Evolutionary conservation across 1,140 invertebrate genomes (phyloP), one percentile per base, ranked within the genome.

Genomic region (Steinernema feltiae): DNA sequence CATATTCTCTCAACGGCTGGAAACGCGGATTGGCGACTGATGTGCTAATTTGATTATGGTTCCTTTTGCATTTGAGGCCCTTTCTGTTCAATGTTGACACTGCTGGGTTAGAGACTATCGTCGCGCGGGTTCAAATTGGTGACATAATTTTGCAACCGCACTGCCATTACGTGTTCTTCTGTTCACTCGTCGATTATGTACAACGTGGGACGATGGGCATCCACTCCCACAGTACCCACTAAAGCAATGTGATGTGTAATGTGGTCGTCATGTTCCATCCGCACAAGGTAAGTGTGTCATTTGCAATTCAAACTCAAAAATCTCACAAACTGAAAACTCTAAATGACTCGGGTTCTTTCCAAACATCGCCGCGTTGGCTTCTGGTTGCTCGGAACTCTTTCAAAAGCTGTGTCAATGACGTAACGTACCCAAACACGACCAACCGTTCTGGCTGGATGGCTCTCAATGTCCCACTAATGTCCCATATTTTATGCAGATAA

Each of bases 361-460:
- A 63, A 7, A 63, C 53, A 15, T 27, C 24, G 3, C 53, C 53
- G n/a, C 41, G n/a, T 27, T 12, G 24, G 24, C 53, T 17, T 27
- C 53, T 63, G 15, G 12, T 27, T 63, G 53, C 53, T 63, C 53
- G 53, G 53, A 63, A 63, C 53, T 63, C 53, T 63, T 63, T 63
- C 53, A 27, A 15, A 46, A 63, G 53, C 24, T 12, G 53, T 63
- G 53, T 63, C 53, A 15, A 12, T 27, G 15, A 63, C 53, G 53
- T 63, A 63, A 63, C 12, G 7, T 3, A n/a, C 24, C 53, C 24
- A n/a, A 63, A 63, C 53, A 63, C 12, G n/a, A n/a, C n/a, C n/a
- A 63, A 63, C 3, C 24, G 24, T 63, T 63, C 53, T 63, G 53
- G 53, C 12, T 63, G 53, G 53, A 27, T 63, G 53, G 24, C 53